Base-by-base conservation (phyloP, 2,113 vertebrate species). In the Rattus rattus region DNA sequence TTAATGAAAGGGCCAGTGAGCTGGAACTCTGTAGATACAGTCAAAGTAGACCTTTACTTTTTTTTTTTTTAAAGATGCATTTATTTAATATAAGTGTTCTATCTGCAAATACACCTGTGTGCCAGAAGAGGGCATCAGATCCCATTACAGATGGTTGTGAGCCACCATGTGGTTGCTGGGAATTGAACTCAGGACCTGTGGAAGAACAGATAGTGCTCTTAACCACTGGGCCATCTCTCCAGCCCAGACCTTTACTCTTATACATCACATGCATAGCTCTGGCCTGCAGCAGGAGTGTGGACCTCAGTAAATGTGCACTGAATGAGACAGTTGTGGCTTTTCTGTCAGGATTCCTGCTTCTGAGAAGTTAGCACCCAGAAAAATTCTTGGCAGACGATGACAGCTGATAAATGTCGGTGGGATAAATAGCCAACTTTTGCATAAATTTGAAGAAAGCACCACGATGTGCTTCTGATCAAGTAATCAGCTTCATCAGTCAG, bases 381-480 rank as follows among this genome's bases (percentile, higher is more conserved):
- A 75, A 88, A 91, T 52, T 61, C 36, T 86, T 83, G 65, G 67
- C 63, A 77, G 3, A 33, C 39, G 28, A 73, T 16, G 73, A 65
- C 85, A 70, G 33, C 30, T 70, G 61, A 81, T 61, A 43, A 86
- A 83, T 97, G 67, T 49, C 88, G 84, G 56, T 91, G 24, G 67
- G 83, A 49, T 92, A 94, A 92, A 70, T 79, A 77, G 47, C 69
- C 61, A 87, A 79, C 83, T 90, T 92, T 12, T 43, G 49, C 67
- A 92, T 89, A 13, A 26, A 56, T 94, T 85, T 93, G 47, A 75
- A 89, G 70, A 94, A 94, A 36, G 73, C 19, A 16, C 84, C 84
- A 70, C 14, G n/a, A 90, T 80, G 19, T 94, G 17, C 56, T 95
- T 96, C 94, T 85, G 83, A 77, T 59, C 49, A n/a, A 84, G 36